Conservation (phyloP, 2,888 invertebrate genomes). For the Metalampra italica region DNA sequence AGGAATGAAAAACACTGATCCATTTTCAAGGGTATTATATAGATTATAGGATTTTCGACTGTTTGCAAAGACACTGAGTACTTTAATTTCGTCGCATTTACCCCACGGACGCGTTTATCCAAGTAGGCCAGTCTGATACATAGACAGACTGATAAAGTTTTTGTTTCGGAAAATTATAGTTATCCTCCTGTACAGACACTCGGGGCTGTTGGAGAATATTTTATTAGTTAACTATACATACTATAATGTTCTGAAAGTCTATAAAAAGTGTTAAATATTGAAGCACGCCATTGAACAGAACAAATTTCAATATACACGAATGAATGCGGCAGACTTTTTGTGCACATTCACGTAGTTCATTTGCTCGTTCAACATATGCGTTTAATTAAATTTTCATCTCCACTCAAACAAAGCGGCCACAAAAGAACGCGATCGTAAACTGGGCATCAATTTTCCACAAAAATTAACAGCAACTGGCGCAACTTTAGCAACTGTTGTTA, state of each 20-base stretch:
- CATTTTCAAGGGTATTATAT: no score
- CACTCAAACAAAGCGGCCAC: constrained; percentile 9
- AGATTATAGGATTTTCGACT: no score
- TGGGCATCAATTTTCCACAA: constrained; percentile 20
- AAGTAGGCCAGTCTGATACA: no score
- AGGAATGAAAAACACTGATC: no score
- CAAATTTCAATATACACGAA: background rate
- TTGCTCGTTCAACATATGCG: constrained; percentile 7
- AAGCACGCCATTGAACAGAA: background rate
- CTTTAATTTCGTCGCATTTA: no score
- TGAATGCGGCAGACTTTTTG: constrained; percentile 9
- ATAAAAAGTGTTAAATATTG: background rate
- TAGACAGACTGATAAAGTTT: no score
- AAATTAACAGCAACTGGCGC: constrained; percentile 34
- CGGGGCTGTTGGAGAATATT: no score
- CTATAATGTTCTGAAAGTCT: background rate
- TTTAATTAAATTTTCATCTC: constrained; percentile 17
- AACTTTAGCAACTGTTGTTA: constrained; percentile 46
- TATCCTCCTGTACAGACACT: no score
- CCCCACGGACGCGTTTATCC: no score
- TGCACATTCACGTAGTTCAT: constrained; percentile 2
- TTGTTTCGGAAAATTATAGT: no score
- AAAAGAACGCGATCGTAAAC: constrained; percentile 12
- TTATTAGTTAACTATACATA: no score
- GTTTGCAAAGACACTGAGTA: no score